These are phyloP conservation scores for Diplolepis rosae DNA, from an alignment of 2,888 invertebrate genomes.

Conservation along the genomic window DNA sequence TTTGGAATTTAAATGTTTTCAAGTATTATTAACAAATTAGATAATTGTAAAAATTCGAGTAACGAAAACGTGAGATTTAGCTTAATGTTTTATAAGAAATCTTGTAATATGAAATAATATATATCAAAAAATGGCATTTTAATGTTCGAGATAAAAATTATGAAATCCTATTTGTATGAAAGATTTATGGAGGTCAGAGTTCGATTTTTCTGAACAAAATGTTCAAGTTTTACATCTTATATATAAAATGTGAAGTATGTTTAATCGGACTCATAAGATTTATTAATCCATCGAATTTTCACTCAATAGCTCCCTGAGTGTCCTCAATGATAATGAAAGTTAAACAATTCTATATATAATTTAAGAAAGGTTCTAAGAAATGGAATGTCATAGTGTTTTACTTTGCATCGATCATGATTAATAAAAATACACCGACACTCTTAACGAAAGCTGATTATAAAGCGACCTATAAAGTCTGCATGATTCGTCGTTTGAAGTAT, in stretches of 20 bases:
- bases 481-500: constrained; percentile 17
- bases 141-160: neutral
- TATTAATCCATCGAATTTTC: constrained; percentile 17
- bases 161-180: constrained; percentile 13
- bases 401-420: neutral
- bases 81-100: too few relatives aligned
- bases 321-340: constrained; percentile 19
- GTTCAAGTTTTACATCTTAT: neutral
- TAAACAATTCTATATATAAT: constrained; percentile 9
- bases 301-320: constrained; percentile 26
- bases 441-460: constrained; percentile 26
- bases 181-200: neutral
- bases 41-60: too few relatives aligned
- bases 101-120: neutral
- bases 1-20: too few relatives aligned
- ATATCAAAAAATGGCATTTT: neutral
- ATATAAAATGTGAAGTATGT: constrained; percentile 4
- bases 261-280: constrained; percentile 6
- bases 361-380: neutral
- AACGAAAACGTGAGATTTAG: too few relatives aligned
- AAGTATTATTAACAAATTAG: too few relatives aligned
- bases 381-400: constrained; percentile 6
- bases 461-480: constrained; percentile 6
- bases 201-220: neutral
- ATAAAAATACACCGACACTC: constrained; percentile 8